phyloP scores from a whole-genome alignment of 2,113 vertebrate genomes.

The Chaetodon auriga region DNA sequence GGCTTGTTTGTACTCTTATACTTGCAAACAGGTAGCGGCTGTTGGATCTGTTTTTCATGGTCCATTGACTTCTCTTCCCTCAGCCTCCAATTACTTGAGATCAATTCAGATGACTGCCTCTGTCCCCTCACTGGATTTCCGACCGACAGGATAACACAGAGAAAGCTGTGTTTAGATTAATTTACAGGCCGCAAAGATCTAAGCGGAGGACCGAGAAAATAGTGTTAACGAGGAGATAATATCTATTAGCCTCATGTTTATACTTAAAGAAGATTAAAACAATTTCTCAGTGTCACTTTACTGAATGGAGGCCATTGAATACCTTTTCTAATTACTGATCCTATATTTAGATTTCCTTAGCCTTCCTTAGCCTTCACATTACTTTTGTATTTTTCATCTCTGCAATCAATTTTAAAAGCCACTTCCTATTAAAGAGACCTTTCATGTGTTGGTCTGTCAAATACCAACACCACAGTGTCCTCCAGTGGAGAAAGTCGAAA shows the following conservation, averaged over 20 bases:
- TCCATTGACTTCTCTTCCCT: constrained; percentile 75
- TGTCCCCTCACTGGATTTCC: constrained; percentile 54
- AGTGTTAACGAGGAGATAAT: constrained; percentile 30
- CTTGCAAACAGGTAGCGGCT: constrained; percentile 42
- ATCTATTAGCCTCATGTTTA: constrained; percentile 26
- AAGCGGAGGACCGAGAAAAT: not conserved
- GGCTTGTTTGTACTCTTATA: constrained; percentile 76
- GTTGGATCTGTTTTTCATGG: constrained; percentile 67
- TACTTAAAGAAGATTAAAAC: constrained; percentile 28
- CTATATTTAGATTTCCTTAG: constrained; percentile 37
- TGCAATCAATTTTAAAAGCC: constrained; percentile 33
- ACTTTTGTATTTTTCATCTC: constrained; percentile 47
- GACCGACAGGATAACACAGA: constrained; percentile 35
- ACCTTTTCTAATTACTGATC: constrained; percentile 31
- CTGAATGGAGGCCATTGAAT: not conserved
- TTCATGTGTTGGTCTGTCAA: not conserved
- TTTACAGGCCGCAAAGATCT: constrained; percentile 22
- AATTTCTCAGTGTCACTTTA: constrained; percentile 35
- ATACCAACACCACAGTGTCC: constrained; percentile 69
- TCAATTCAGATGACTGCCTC: constrained; percentile 81
- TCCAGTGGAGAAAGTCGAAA: constrained; percentile 66
- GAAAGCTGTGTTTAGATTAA: constrained; percentile 42
- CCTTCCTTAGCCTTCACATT: not conserved
- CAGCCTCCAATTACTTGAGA: constrained; percentile 81
- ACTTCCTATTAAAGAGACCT: not conserved